Percentiles rank a stretch among this genome's conserved stretches.
phyloP scores from a whole-genome alignment of 2,113 vertebrate genomes.

The Aramus guarauna region DNA sequence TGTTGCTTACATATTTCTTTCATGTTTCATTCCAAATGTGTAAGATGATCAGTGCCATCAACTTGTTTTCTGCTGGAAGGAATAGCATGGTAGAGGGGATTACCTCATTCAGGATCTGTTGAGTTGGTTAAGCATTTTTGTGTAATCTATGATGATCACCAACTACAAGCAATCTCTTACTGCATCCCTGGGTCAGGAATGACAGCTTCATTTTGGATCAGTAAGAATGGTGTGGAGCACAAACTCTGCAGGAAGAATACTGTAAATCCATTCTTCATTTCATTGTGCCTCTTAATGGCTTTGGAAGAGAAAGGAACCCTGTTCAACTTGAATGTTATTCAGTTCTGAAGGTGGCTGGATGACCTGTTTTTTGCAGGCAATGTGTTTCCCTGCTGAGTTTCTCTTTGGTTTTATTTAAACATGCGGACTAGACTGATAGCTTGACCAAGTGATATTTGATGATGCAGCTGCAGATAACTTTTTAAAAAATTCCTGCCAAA shows the following conservation, averaged over 20 bases:
- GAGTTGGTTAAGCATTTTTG: neutral
- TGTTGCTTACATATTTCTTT: neutral
- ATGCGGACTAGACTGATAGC: neutral
- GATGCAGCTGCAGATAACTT: neutral
- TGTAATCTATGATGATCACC: neutral
- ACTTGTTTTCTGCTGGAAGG: neutral
- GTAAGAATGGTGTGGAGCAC: neutral
- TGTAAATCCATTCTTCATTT: neutral
- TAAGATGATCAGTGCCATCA: neutral
- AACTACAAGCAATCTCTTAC: neutral
- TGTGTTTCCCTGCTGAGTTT: neutral
- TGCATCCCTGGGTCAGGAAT: neutral
- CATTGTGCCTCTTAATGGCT: neutral
- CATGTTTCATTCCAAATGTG: neutral
- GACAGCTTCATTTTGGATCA: neutral
- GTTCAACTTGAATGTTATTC: neutral
- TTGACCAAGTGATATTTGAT: neutral
- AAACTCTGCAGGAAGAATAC: neutral
- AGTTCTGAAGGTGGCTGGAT: neutral
- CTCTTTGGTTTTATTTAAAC: neutral
- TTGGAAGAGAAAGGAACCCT: neutral
- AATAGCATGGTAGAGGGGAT: neutral
- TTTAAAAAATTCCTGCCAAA: neutral
- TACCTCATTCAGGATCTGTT: neutral
- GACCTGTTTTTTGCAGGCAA: neutral